Conservation (phyloP, 2,888 invertebrate species). For the Chalcis sispes region DNA sequence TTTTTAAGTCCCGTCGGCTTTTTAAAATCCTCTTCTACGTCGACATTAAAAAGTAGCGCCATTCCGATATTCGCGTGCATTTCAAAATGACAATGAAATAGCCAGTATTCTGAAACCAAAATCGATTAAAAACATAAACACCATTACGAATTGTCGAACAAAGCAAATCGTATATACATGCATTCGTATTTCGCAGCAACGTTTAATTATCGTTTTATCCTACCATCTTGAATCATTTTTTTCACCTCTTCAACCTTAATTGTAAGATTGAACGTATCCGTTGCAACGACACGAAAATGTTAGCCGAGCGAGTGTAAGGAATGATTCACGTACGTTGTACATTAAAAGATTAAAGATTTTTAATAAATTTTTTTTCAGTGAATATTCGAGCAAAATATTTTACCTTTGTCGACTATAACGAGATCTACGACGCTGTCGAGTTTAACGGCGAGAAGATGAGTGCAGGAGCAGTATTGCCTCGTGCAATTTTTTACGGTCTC, state of each 20-base stretch:
- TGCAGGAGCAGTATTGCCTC: slow-evolving; percentile 16
- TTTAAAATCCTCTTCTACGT: slow-evolving; percentile 85
- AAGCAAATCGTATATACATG: too few relatives aligned
- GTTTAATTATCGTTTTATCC: neutral
- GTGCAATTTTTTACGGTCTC: neutral
- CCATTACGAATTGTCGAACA: slow-evolving; percentile 76
- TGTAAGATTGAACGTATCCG: slow-evolving; percentile 80
- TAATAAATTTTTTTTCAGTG: too few relatives aligned
- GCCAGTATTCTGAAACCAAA: slow-evolving; percentile 83
- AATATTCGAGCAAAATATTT: neutral
- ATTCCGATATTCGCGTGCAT: slow-evolving; percentile 94
- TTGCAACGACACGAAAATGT: slow-evolving; percentile 87
- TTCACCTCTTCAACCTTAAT: neutral
- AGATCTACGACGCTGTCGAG: slow-evolving; percentile 18
- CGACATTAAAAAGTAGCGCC: slow-evolving; percentile 90
- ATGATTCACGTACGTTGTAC: too few relatives aligned
- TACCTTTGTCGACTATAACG: slow-evolving; percentile 10
- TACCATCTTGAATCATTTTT: neutral
- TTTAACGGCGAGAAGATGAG: neutral
- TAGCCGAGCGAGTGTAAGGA: slow-evolving; percentile 93
- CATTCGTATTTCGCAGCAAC: slow-evolving; percentile 75
- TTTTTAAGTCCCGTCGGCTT: slow-evolving; percentile 79
- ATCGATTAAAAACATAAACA: slow-evolving; percentile 76
- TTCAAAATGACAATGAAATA: slow-evolving; percentile 94
- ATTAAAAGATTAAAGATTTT: too few relatives aligned